A percentile compares a stretch with the other conserved stretches of the same genome.
phyloP scores from a whole-genome alignment of 2,888 invertebrate species.

The Ernsta delagoae region DNA sequence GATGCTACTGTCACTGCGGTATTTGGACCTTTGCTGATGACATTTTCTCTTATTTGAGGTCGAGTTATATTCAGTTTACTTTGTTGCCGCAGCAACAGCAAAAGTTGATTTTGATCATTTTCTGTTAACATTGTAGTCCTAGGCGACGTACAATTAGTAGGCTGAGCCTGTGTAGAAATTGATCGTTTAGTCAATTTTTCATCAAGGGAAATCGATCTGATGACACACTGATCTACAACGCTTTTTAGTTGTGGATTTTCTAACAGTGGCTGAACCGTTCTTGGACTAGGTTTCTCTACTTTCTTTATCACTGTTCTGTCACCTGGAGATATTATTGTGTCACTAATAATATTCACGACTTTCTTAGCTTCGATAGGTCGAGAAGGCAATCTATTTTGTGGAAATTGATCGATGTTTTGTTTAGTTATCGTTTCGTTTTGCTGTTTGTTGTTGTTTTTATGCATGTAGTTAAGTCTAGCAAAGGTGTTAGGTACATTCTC shows the following conservation, averaged over 20 bases:
- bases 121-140: slow-evolving; percentile 50
- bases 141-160: slow-evolving; percentile 1
- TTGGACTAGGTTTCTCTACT: slow-evolving; percentile 36
- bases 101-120: slow-evolving; percentile 64
- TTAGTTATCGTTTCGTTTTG: slow-evolving; percentile 58
- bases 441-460: slow-evolving; percentile 58
- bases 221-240: slow-evolving; percentile 1
- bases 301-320: slow-evolving; percentile 28
- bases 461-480: slow-evolving; percentile 73
- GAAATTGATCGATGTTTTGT: slow-evolving; percentile 41
- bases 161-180: background rate
- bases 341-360: slow-evolving; percentile 23
- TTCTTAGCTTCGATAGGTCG: slow-evolving; percentile 16
- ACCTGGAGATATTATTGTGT: slow-evolving; percentile 21
- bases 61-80: slow-evolving; percentile 51
- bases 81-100: slow-evolving; percentile 61
- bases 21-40: slow-evolving; percentile 10
- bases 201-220: background rate
- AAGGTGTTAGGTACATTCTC: slow-evolving; percentile 72
- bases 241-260: background rate
- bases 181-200: slow-evolving; percentile 12
- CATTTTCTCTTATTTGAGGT: slow-evolving; percentile 11
- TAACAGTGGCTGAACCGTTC: slow-evolving; percentile 6
- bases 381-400: slow-evolving; percentile 18
- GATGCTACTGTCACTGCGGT: background rate